Percentiles rank a stretch among this genome's conserved stretches.
These are phyloP conservation scores for Stomatorhinus walkeri DNA, from an alignment of 2,797 vertebrate species.

Conservation along the genomic window DNA sequence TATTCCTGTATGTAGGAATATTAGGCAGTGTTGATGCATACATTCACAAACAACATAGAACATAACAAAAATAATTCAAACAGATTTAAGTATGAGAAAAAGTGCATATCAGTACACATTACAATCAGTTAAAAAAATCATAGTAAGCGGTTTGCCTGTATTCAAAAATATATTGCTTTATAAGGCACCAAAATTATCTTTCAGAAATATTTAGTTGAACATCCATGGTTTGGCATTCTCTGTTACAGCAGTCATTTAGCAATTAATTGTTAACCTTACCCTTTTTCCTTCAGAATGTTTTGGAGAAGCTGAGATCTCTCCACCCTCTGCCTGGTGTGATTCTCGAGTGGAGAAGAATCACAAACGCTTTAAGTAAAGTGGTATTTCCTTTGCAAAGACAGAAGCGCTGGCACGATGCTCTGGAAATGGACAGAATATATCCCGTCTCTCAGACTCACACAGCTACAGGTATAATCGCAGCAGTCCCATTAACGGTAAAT, in stretches of 20 bases:
- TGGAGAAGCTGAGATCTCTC: constrained; percentile 81
- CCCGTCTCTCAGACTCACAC: constrained; percentile 82
- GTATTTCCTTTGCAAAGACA: constrained; percentile 87
- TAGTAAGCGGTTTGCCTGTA: background rate
- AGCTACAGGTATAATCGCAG: constrained; percentile 71
- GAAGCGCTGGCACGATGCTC: constrained; percentile 63
- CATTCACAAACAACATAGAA: background rate
- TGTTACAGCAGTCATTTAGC: background rate
- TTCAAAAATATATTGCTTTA: background rate
- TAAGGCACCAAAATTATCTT: background rate
- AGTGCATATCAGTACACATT: background rate
- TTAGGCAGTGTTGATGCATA: background rate
- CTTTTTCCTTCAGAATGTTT: constrained; percentile 66
- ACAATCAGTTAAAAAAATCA: background rate
- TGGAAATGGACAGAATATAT: constrained; percentile 90
- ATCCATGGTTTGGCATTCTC: background rate
- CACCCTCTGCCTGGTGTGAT: constrained; percentile 88
- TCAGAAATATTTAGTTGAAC: background rate
- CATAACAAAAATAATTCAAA: background rate
- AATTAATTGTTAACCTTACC: background rate
- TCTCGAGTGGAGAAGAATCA: constrained; percentile 92
- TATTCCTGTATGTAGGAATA: background rate
- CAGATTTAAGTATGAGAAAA: background rate
- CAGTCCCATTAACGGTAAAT: background rate
- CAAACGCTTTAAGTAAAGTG: constrained; percentile 90